phyloP scores from a whole-genome alignment of 2,888 invertebrate species.

The Leptopterna dolabrata region DNA sequence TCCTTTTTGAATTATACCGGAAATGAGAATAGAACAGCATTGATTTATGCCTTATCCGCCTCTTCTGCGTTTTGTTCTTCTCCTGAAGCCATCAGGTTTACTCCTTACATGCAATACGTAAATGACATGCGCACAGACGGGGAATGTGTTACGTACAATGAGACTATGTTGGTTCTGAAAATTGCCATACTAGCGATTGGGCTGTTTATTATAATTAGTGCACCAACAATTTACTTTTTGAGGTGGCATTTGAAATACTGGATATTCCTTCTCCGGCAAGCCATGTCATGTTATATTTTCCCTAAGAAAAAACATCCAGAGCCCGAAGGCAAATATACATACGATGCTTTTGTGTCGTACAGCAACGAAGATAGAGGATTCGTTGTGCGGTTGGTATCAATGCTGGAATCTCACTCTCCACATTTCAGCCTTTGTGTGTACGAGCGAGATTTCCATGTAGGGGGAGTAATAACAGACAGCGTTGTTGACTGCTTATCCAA shows the following conservation, averaged over 20 bases:
- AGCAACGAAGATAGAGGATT: slow-evolving; percentile 74
- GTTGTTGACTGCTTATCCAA: slow-evolving; percentile 75
- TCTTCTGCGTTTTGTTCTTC: neutral
- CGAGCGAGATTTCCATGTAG: slow-evolving; percentile 77
- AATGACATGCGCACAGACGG: neutral
- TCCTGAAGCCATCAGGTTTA: neutral
- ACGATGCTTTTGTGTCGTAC: slow-evolving; percentile 72
- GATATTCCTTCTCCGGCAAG: slow-evolving; percentile 55
- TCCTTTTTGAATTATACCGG: neutral
- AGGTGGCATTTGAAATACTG: slow-evolving; percentile 58
- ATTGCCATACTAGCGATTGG: neutral
- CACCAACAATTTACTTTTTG: slow-evolving; percentile 36
- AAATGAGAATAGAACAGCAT: neutral
- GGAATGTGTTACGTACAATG: neutral
- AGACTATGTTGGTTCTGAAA: neutral
- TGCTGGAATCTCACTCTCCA: slow-evolving; percentile 73
- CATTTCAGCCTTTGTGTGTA: slow-evolving; percentile 76
- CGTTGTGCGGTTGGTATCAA: slow-evolving; percentile 72
- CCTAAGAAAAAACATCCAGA: slow-evolving; percentile 24
- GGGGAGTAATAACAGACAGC: slow-evolving; percentile 75
- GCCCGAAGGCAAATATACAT: slow-evolving; percentile 65
- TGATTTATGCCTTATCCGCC: neutral
- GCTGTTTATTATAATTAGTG: neutral
- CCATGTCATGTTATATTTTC: slow-evolving; percentile 40
- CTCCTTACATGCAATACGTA: neutral